Evolutionary conservation across 2,888 invertebrate species (phyloP), one percentile per base, ranked within the genome.

Genomic region (Pollenia griseotomentosa): DNA sequence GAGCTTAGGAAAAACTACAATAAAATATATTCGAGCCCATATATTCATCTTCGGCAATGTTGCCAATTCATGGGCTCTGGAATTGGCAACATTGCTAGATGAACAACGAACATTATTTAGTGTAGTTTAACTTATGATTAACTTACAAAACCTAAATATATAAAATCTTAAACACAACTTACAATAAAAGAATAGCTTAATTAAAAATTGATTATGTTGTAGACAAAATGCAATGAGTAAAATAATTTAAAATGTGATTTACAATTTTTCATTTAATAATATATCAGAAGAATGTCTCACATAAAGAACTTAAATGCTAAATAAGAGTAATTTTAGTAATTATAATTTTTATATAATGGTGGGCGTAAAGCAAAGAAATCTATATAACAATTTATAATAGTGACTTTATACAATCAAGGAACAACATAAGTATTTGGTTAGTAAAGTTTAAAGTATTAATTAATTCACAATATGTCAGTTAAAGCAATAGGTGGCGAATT

Each of bases 351-450:
- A 68, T 70, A 55, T 61, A 78, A 48, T 23, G 23, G 16, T 55
- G 19, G 14, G 19, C 19, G 33, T 70, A 11, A 79, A 33, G 51
- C 68, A 9, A 33, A n/a, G 57, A 61, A 71, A 42, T 44, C 12
- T 87, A 83, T 85, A 75, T 83, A 80, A 91, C 91, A 91, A 91
- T 90, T 87, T 80, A 53, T 74, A 86, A 68, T 77, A 53, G 68
- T 59, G 68, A 78, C 79, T 91, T 90, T 91, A 89, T 91, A 91
- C 91, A 91, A 91, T 91, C 87, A 90, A 86, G 90, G 90, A 90
- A 87, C 85, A 91, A 90, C 89, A 68, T 16, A 46, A 46, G 80
- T 82, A 33, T 65, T 68, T 61, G 33, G 63, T 71, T 68, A 14
- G 51, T 51, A 16, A 2, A 42, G 10, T 63, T 51, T 12, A 19